These are phyloP conservation scores for Julus scandinavius DNA, from an alignment of 2,888 invertebrate species.

Conservation along the genomic window DNA sequence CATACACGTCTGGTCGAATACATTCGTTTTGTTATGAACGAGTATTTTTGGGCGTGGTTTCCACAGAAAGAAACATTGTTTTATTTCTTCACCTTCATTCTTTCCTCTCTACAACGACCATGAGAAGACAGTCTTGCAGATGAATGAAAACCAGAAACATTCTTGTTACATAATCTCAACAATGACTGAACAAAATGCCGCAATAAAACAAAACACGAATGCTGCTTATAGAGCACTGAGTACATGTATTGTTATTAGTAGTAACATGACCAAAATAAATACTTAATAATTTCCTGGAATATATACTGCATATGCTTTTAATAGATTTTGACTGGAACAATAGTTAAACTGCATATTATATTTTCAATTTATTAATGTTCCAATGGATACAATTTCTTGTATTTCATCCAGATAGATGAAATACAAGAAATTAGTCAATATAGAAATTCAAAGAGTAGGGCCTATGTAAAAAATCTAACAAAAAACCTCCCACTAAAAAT, in stretches of 20 bases:
- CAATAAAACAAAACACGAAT: not conserved
- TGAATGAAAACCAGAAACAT: not conserved
- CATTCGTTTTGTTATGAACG: not conserved
- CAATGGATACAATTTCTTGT: too few relatives aligned
- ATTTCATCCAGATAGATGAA: too few relatives aligned
- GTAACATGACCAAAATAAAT: not conserved
- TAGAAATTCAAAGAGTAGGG: too few relatives aligned
- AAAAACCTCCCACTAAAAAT: too few relatives aligned
- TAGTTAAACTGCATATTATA: too few relatives aligned
- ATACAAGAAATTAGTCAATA: too few relatives aligned
- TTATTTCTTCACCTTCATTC: not conserved
- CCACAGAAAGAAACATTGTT: not conserved
- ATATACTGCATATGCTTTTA: not conserved
- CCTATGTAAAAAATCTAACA: too few relatives aligned
- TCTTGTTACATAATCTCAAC: not conserved
- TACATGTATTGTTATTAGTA: not conserved
- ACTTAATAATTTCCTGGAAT: not conserved
- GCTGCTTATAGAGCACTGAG: not conserved
- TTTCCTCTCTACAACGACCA: not conserved
- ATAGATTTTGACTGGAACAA: too few relatives aligned
- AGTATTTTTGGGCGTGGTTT: conserved; percentile 1
- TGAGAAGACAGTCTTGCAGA: not conserved
- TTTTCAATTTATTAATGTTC: too few relatives aligned
- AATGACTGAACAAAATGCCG: not conserved
- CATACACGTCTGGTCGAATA: not conserved